Evolutionary conservation across 2,797 vertebrate genomes (phyloP).

Genomic region (Crocidura indochinensis): DNA sequence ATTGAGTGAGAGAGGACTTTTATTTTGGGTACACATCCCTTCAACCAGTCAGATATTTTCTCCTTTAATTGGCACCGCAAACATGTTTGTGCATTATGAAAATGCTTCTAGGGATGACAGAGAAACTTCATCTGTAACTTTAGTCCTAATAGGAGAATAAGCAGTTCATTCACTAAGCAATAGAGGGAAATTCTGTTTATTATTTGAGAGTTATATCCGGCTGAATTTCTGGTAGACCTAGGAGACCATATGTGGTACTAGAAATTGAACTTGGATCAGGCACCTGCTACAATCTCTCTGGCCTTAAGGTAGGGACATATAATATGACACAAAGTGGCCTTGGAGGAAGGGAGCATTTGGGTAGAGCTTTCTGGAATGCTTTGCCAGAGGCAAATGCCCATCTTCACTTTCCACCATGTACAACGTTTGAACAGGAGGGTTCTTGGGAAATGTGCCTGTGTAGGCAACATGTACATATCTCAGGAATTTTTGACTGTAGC

Average conservation of each 20-base stretch:
- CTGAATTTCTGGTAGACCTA: too few species aligned
- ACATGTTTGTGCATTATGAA: slow-evolving; percentile 70
- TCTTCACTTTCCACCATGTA: slow-evolving; percentile 61
- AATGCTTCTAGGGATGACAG: slow-evolving; percentile 74
- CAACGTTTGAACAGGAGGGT: slow-evolving; percentile 24
- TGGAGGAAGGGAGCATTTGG: background rate
- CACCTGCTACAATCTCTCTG: too few species aligned
- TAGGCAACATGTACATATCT: background rate
- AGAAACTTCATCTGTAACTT: slow-evolving; percentile 80
- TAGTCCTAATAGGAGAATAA: slow-evolving; percentile 68
- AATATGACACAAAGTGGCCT: slow-evolving; percentile 69
- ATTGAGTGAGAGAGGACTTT: slow-evolving; percentile 84
- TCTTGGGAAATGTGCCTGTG: slow-evolving; percentile 36
- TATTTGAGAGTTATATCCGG: too few species aligned
- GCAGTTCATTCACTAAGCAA: slow-evolving; percentile 67
- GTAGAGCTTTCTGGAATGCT: slow-evolving; percentile 51
- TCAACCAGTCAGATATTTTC: slow-evolving; percentile 80
- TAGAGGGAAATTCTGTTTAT: slow-evolving; percentile 55
- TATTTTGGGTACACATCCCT: slow-evolving; percentile 81
- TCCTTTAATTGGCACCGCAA: slow-evolving; percentile 74
- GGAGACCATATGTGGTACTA: too few species aligned
- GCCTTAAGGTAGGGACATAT: slow-evolving; percentile 68
- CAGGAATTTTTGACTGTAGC: background rate
- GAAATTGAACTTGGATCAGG: too few species aligned
- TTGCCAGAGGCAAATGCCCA: slow-evolving; percentile 49